phyloP scores from a whole-genome alignment of 35 echinoderm and acorn worm species.

The Patiria miniata region DNA sequence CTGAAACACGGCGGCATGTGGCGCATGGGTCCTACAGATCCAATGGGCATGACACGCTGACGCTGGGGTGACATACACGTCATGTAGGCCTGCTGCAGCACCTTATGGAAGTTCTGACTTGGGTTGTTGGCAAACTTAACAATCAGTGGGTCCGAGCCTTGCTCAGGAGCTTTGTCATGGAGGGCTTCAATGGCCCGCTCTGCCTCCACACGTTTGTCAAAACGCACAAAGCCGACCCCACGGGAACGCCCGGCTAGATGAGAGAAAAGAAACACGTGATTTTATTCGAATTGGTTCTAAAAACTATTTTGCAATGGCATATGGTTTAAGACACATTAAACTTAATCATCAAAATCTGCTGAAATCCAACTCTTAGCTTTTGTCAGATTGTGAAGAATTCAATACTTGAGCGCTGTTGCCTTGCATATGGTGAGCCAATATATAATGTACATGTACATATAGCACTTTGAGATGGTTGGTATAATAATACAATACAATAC shows the following conservation, averaged over 20 bases:
- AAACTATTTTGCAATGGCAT: no score
- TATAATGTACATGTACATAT: no score
- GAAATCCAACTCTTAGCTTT: no score
- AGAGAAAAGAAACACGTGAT: neutral
- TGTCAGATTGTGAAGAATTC: no score
- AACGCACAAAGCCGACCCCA: conserved; percentile 96
- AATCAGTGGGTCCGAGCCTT: conserved; percentile 79
- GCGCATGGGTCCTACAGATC: conserved; percentile 75
- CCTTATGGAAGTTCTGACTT: conserved; percentile 92
- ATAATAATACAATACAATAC: no score
- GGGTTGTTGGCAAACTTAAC: conserved; percentile 99
- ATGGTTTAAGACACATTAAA: no score
- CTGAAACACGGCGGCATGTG: conserved; percentile 91
- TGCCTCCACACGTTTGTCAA: conserved; percentile 92
- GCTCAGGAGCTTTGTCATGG: conserved; percentile 87
- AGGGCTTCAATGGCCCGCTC: conserved; percentile 88
- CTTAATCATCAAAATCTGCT: no score
- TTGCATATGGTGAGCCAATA: no score
- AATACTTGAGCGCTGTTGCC: no score
- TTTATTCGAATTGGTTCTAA: neutral
- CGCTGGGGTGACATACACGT: conserved; percentile 67
- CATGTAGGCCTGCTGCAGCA: conserved; percentile 96
- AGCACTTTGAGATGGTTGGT: no score
- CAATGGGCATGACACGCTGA: conserved; percentile 32
- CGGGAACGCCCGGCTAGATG: conserved; percentile 67